phyloP scores from a whole-genome alignment of 2,888 invertebrate genomes.

The Thelaira solivaga region DNA sequence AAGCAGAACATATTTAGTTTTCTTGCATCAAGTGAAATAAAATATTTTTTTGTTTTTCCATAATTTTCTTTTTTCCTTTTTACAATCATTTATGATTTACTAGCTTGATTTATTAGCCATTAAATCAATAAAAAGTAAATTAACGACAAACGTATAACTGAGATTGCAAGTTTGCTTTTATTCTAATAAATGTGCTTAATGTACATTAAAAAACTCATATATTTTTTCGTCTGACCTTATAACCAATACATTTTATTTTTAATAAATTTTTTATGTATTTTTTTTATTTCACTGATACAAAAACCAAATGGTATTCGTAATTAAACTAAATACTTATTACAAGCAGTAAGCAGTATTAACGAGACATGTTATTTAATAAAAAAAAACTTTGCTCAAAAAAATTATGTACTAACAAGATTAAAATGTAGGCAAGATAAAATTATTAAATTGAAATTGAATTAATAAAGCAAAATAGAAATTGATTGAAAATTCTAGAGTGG shows the following conservation, averaged over 20 bases:
- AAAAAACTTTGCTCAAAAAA: conserved; percentile 19
- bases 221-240: conserved; percentile 52
- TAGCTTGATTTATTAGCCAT: conserved; percentile 40
- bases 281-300: not conserved
- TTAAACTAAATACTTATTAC: conserved; percentile 3
- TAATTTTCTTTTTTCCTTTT: not conserved
- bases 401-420: conserved; percentile 29
- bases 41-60: not conserved
- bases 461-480: no score
- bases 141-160: not conserved
- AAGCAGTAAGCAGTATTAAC: conserved; percentile 20
- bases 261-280: conserved; percentile 17
- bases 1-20: no score
- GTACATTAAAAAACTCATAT: not conserved
- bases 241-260: conserved; percentile 53
- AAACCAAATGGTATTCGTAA: no score
- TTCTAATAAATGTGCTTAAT: conserved; percentile 24
- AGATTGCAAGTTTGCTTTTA: conserved; percentile 26
- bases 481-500: no score
- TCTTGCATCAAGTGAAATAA: not conserved
- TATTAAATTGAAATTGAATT: no score
- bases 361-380: conserved; percentile 40
- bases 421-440: no score
- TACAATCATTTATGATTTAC: conserved; percentile 36
- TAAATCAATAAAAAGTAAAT: conserved; percentile 31